Evolutionary conservation across 2,888 invertebrate species (phyloP).

Genomic region (Cremastobaeus sp.): DNA sequence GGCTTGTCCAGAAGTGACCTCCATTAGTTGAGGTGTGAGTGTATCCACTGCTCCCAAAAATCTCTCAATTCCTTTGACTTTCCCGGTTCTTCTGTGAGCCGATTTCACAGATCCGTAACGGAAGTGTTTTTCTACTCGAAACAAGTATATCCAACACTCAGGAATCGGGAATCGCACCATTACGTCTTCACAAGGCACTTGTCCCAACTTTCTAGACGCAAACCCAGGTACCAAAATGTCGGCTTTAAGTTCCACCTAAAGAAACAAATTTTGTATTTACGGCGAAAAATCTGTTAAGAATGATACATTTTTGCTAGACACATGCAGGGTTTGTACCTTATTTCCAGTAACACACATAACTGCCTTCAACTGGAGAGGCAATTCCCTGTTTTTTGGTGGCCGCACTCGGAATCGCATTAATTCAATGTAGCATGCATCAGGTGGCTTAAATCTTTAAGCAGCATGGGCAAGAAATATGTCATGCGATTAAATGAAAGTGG

Average conservation of each 20-base stretch:
- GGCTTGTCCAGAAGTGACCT: conserved; percentile 97
- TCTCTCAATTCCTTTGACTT: conserved; percentile 94
- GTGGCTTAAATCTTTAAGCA: conserved; percentile 90
- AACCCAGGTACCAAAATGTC: conserved; percentile 98
- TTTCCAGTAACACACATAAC: conserved; percentile 92
- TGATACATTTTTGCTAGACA: no score
- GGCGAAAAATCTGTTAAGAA: no score
- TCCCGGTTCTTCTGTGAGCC: conserved; percentile 85
- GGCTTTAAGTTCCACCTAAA: conserved; percentile 93
- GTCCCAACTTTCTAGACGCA: conserved; percentile 95
- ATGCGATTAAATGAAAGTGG: conserved; percentile 14
- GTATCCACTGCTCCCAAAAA: conserved; percentile 95
- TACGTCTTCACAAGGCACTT: conserved; percentile 98
- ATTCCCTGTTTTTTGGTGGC: conserved; percentile 96
- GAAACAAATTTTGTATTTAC: no score
- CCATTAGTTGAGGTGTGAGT: conserved; percentile 93
- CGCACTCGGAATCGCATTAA: conserved; percentile 96
- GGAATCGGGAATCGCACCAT: conserved; percentile 97
- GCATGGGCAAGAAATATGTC: conserved; percentile 54
- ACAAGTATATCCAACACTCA: conserved; percentile 99
- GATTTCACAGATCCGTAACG: conserved; percentile 79
- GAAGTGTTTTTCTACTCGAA: conserved; percentile 98
- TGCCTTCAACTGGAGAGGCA: conserved; percentile 96
- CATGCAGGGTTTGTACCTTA: no score
- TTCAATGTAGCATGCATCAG: conserved; percentile 98